Conservation (phyloP, 2,113 vertebrate species). For the Hoplias malabaricus region DNA sequence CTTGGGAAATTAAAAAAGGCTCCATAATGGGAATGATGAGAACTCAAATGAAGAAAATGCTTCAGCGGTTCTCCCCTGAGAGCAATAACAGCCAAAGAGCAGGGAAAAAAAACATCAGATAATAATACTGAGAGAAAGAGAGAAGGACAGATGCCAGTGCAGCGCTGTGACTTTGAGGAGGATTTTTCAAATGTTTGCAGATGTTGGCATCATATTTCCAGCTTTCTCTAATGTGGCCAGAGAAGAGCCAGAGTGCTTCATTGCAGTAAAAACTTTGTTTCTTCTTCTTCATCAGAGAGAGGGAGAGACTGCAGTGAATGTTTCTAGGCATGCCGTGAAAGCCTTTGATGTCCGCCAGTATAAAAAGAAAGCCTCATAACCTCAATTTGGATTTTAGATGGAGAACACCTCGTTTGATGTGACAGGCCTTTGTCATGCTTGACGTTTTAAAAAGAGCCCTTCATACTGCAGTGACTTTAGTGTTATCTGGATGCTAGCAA, state of each 20-base stretch:
- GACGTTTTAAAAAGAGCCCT: constrained; percentile 64
- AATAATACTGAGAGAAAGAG: constrained; percentile 44
- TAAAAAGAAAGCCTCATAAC: constrained; percentile 69
- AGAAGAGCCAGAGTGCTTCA: constrained; percentile 66
- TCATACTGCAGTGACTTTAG: constrained; percentile 18
- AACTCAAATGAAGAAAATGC: constrained; percentile 21
- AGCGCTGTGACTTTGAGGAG: constrained; percentile 64
- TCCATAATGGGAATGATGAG: constrained; percentile 47
- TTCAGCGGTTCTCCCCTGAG: constrained; percentile 50
- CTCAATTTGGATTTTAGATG: constrained; percentile 67
- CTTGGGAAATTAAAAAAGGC: constrained; percentile 48
- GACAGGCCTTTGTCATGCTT: constrained; percentile 72
- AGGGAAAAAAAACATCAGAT: constrained; percentile 47
- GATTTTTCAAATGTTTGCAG: constrained; percentile 80
- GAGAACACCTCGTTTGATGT: constrained; percentile 72
- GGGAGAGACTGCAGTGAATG: constrained; percentile 66
- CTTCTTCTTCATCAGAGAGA: constrained; percentile 65
- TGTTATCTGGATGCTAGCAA: constrained; percentile 37
- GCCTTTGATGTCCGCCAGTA: constrained; percentile 70
- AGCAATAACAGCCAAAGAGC: constrained; percentile 46
- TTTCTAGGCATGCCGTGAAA: constrained; percentile 66
- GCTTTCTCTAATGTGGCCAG: constrained; percentile 68
- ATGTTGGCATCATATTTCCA: constrained; percentile 77
- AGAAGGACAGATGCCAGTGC: constrained; percentile 54
- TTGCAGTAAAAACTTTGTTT: constrained; percentile 69